Evolutionary conservation across 1,140 invertebrate species (phyloP).

Genomic region (Zaprionus taronus): DNA sequence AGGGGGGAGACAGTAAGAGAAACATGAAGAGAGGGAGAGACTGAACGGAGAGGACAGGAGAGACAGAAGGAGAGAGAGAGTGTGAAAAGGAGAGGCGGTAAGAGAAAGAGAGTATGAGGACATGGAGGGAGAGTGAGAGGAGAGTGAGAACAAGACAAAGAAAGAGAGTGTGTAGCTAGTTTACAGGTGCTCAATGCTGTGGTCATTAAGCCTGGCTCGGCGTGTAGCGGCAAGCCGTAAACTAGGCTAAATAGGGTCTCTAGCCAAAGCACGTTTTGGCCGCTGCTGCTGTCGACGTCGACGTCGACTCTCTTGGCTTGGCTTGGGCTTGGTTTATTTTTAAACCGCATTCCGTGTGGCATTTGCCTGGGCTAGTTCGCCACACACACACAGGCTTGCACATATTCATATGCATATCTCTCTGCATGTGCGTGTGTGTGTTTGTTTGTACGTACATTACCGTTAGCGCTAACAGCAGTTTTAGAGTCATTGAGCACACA

Average conservation of each 20-base stretch:
- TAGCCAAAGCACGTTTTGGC: slow-evolving; percentile 76
- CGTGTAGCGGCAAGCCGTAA: slow-evolving; percentile 45
- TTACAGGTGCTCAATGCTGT: slow-evolving; percentile 61
- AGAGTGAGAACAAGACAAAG: background rate
- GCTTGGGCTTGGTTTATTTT: slow-evolving; percentile 73
- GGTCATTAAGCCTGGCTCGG: slow-evolving; percentile 58
- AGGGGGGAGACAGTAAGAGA: too few relatives aligned
- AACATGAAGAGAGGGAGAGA: too few relatives aligned
- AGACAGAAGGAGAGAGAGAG: background rate
- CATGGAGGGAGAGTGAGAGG: too few relatives aligned
- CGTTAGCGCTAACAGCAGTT: slow-evolving; percentile 64
- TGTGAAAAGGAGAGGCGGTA: background rate
- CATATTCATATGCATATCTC: slow-evolving; percentile 4
- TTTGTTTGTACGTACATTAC: slow-evolving; percentile 38
- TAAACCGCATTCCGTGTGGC: slow-evolving; percentile 75
- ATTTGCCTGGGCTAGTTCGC: slow-evolving; percentile 46
- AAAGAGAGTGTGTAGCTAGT: slow-evolving; percentile 20
- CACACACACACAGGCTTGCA: background rate
- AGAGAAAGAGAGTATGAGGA: too few relatives aligned
- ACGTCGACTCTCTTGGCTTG: slow-evolving; percentile 30
- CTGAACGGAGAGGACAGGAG: too few relatives aligned
- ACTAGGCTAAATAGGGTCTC: slow-evolving; percentile 80
- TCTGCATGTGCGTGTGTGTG: background rate
- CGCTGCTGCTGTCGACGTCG: background rate
- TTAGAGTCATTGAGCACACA: slow-evolving; percentile 48